Base-by-base conservation (phyloP, 2,797 vertebrate species). In the Strix occidentalis region DNA sequence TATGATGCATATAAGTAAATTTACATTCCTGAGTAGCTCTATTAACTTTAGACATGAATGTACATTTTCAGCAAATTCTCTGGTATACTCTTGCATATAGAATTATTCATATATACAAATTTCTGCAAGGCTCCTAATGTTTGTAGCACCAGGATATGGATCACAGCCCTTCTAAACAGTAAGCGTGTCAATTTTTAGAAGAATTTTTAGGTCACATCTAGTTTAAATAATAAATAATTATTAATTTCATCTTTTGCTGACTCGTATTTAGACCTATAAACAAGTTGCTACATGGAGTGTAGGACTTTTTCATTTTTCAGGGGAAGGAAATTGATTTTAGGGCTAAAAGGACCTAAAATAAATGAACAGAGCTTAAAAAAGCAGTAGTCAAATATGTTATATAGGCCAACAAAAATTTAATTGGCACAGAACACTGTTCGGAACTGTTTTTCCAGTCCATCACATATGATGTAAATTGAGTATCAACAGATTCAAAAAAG, bases 1-100 rank as follows among this genome's bases (percentile, higher is more conserved):
- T 91, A 3, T 15, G 20, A 70, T 80, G 14, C 57, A 12, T 33
- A 16, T 35, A 80, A 93, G 25, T 80, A 80, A 87, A 89, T 93
- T 86, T 80, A 35, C 39, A 37, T 85, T 93, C 57, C 46, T 69
- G 17, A 80, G 60, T 54, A 87, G 17, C 64, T 81, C 41, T 83
- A 33, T 87, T 77, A 80, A 77, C 43, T 92, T 92, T 26, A 64
- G 41, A 51, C 9, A 35, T 41, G 21, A 89, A 50, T 79, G 57
- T 66, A 45, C 76, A 70, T 91, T 95, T 91, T 63, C 74, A 74
- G 83, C 20, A 90, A 88, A 75, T 84, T 84, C 76, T 75, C 25
- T 76, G 31, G 48, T 46, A 90, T 46, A 48, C 11, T 60, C 16
- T 54, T 93, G 48, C 16, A 2, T 41, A 33, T 12, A 41, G 56